These are phyloP conservation scores for Morinoia aosen DNA, from an alignment of 2,888 invertebrate genomes.

Conservation along the genomic window DNA sequence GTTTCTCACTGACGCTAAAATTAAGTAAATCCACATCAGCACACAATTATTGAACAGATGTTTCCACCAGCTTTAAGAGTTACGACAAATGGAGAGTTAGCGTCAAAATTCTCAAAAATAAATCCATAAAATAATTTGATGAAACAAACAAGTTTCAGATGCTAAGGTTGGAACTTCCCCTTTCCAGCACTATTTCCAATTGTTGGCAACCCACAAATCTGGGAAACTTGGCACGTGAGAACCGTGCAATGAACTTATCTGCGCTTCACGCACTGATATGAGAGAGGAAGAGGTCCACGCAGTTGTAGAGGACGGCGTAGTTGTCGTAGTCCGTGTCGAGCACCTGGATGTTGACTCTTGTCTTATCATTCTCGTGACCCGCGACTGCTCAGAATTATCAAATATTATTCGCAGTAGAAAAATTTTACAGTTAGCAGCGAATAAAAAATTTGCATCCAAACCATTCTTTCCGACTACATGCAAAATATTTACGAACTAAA, in stretches of 20 bases:
- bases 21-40: no score
- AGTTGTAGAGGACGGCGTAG: slow-evolving; percentile 6
- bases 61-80: no score
- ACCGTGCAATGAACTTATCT: background rate
- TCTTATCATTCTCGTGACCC: background rate
- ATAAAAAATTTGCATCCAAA: no score
- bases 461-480: no score
- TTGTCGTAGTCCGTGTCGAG: background rate
- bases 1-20: no score
- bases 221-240: background rate
- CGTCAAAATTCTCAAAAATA: no score
- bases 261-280: background rate
- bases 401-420: no score
- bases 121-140: no score
- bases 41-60: no score
- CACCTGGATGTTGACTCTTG: background rate
- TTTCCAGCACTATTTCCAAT: background rate
- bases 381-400: background rate
- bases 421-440: no score
- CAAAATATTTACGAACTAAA: no score
- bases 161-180: background rate
- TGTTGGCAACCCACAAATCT: background rate
- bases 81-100: no score
- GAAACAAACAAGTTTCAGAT: background rate
- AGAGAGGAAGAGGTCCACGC: slow-evolving; percentile 18